A percentile compares a stretch with the other conserved stretches of the same genome.
Evolutionary conservation across 2,113 vertebrate genomes (phyloP).

Genomic region (Plecturocebus donacophilus): DNA sequence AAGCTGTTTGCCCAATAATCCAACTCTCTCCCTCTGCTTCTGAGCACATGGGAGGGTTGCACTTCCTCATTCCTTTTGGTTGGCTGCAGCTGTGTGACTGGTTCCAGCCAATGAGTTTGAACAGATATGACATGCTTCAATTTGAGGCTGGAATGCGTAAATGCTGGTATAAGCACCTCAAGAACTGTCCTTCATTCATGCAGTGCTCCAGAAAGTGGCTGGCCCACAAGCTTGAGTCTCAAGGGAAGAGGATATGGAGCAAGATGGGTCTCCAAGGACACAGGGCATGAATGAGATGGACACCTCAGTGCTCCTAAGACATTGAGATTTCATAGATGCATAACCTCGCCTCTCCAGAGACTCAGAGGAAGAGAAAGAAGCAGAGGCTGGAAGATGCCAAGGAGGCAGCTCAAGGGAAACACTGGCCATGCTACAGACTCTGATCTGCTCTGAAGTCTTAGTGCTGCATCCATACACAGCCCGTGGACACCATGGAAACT

Average conservation of each 20-base stretch:
- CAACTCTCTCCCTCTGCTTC: not conserved
- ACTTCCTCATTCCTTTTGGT: not conserved
- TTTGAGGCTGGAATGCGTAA: not conserved
- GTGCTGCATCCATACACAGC: not conserved
- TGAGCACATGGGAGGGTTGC: no score
- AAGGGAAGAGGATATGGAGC: not conserved
- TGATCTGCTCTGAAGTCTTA: not conserved
- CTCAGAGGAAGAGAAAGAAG: not conserved
- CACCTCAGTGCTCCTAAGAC: not conserved
- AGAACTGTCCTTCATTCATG: not conserved
- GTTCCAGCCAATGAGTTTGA: not conserved
- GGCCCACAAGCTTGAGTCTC: not conserved
- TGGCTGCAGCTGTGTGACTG: not conserved
- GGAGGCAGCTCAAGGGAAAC: not conserved
- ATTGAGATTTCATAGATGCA: not conserved
- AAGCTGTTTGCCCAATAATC: not conserved
- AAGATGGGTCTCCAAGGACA: no score
- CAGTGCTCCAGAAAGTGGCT: not conserved
- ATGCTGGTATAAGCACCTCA: not conserved
- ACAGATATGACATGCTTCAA: not conserved
- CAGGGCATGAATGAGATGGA: not conserved
- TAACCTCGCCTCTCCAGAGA: not conserved
- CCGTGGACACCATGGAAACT: not conserved
- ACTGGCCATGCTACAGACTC: not conserved
- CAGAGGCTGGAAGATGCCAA: fast-evolving